These are phyloP conservation scores for Formica selysi DNA, from an alignment of 1,140 invertebrate species.

Conservation along the genomic window DNA sequence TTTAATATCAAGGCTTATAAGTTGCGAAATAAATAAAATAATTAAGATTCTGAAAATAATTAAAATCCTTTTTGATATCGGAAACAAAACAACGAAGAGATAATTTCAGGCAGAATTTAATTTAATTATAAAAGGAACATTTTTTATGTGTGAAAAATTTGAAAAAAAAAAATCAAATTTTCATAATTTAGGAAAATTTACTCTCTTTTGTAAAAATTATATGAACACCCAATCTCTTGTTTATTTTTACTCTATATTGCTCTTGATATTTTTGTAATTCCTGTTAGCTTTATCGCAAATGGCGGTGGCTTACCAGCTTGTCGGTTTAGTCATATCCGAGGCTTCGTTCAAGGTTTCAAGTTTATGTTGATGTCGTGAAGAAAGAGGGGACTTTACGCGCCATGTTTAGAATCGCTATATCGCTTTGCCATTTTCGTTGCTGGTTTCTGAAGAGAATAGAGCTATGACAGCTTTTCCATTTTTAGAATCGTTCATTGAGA, in stretches of 20 bases:
- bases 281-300: background rate
- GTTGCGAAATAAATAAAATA: conserved; percentile 9
- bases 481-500: background rate
- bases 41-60: background rate
- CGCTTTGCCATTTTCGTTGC: conserved; percentile 20
- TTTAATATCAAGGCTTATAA: background rate
- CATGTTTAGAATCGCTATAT: conserved; percentile 42
- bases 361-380: background rate
- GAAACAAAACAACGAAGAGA: background rate
- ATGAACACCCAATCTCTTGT: background rate
- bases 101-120: background rate
- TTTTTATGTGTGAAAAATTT: background rate
- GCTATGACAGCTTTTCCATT: background rate
- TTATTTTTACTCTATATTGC: background rate
- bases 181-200: background rate
- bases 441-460: conserved; percentile 38
- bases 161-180: background rate
- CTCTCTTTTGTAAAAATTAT: background rate
- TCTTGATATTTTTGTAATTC: background rate
- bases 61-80: background rate
- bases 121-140: background rate
- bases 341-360: background rate
- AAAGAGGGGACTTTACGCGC: conserved; percentile 29
- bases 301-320: background rate
- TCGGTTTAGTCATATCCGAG: background rate